Percentiles rank a stretch among this genome's conserved stretches.
These are phyloP conservation scores for Lepidothrix coronata DNA, from an alignment of 2,113 vertebrate genomes.

Conservation along the genomic window DNA sequence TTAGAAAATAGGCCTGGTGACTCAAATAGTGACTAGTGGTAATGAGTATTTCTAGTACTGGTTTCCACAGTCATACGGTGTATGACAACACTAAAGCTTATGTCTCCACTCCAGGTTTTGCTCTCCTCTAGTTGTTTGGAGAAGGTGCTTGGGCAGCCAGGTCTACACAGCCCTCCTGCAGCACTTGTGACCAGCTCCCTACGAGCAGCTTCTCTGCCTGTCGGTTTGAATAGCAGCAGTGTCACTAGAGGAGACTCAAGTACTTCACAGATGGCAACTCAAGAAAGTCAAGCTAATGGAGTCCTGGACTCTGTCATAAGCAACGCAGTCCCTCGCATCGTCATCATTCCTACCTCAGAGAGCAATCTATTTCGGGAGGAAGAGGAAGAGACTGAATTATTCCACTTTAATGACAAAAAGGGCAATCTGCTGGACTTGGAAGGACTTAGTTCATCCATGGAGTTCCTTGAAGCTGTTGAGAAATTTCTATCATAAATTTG, in stretches of 20 bases:
- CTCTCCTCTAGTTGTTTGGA: constrained; percentile 45
- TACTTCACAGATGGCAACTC: not conserved
- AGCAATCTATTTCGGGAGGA: constrained; percentile 25
- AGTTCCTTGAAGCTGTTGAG: constrained; percentile 66
- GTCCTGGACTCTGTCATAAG: not conserved
- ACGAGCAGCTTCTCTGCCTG: constrained; percentile 56
- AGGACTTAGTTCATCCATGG: constrained; percentile 51
- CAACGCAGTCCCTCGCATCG: constrained; percentile 52
- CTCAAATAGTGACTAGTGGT: not conserved
- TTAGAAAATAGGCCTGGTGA: not conserved
- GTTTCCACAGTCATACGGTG: not conserved
- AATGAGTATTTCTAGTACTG: not conserved
- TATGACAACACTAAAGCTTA: not conserved
- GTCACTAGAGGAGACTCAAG: not conserved
- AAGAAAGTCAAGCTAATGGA: not conserved
- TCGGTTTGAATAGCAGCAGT: constrained; percentile 34
- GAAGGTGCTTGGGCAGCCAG: not conserved
- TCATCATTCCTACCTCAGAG: constrained; percentile 72
- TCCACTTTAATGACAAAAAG: constrained; percentile 49
- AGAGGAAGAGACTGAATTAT: constrained; percentile 39
- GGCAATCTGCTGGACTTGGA: constrained; percentile 58
- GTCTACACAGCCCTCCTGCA: not conserved
- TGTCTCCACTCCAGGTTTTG: not conserved
- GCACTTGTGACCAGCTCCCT: constrained; percentile 28
- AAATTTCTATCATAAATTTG: constrained; percentile 62